Percentiles rank a stretch among this genome's conserved stretches.
Evolutionary conservation across 2,888 invertebrate species (phyloP).

Genomic region (Protonemura montana): DNA sequence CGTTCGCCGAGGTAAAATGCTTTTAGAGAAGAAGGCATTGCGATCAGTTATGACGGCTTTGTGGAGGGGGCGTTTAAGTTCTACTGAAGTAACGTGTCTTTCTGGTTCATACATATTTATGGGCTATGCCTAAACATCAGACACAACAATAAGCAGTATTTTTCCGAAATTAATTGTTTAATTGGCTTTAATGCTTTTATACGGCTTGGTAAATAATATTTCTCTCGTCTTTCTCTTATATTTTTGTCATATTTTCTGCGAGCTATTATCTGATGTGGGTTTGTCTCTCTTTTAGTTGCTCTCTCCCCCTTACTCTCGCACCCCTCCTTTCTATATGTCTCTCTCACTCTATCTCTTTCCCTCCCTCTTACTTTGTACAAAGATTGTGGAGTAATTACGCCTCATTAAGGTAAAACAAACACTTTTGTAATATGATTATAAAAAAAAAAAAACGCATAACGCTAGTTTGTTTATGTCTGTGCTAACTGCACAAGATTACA

Average conservation of each 20-base stretch:
- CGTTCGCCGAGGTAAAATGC: background rate
- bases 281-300: too few relatives aligned
- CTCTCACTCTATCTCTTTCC: too few relatives aligned
- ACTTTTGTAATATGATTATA: background rate
- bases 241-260: background rate
- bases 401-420: constrained; percentile 12
- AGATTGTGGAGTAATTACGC: background rate
- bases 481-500: background rate
- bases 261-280: background rate
- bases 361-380: background rate
- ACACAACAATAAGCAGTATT: background rate
- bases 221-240: background rate
- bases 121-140: background rate
- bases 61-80: background rate
- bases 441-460: background rate
- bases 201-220: background rate
- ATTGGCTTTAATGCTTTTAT: background rate
- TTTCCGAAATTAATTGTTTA: background rate
- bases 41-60: background rate
- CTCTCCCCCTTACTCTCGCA: too few relatives aligned
- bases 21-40: background rate
- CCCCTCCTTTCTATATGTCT: too few relatives aligned
- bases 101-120: background rate
- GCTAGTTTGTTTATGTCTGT: background rate
- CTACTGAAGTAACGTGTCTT: background rate